Conservation (phyloP, 2,113 vertebrate species). For the Falcunculus frontatus region DNA sequence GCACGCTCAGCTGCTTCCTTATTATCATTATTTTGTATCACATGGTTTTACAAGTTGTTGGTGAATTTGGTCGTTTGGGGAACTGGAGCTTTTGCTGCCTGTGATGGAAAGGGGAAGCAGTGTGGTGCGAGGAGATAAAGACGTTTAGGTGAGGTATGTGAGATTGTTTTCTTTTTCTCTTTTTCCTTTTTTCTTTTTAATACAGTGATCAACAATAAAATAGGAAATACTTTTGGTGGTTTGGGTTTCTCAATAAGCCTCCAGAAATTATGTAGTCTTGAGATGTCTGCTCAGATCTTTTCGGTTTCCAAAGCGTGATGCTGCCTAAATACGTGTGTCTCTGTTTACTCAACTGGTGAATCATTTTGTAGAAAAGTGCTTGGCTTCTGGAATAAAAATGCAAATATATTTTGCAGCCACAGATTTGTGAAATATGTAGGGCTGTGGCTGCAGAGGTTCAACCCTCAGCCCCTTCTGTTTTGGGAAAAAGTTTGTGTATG, state of each 20-base stretch:
- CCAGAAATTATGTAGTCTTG: neutral
- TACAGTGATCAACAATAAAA: neutral
- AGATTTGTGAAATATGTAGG: neutral
- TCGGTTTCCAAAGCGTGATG: neutral
- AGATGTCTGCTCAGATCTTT: neutral
- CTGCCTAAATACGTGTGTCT: neutral
- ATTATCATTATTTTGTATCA: neutral
- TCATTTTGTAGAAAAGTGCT: neutral
- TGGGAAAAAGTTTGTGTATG: neutral
- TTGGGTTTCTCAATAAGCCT: neutral
- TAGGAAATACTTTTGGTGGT: neutral
- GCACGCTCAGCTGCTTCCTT: neutral
- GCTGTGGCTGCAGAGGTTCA: neutral
- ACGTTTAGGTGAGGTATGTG: neutral
- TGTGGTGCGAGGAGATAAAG: neutral
- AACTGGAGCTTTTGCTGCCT: neutral
- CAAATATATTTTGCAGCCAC: neutral
- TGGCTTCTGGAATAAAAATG: slow-evolving; percentile 5
- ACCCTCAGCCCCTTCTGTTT: neutral
- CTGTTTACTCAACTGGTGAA: slow-evolving; percentile 1
- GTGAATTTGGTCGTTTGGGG: neutral
- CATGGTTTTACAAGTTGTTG: neutral
- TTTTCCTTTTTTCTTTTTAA: neutral
- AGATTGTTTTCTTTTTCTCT: neutral
- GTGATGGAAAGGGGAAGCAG: neutral